Evolutionary conservation across 2,888 invertebrate species (phyloP).

Genomic region (Cryptophagus acutangulus): DNA sequence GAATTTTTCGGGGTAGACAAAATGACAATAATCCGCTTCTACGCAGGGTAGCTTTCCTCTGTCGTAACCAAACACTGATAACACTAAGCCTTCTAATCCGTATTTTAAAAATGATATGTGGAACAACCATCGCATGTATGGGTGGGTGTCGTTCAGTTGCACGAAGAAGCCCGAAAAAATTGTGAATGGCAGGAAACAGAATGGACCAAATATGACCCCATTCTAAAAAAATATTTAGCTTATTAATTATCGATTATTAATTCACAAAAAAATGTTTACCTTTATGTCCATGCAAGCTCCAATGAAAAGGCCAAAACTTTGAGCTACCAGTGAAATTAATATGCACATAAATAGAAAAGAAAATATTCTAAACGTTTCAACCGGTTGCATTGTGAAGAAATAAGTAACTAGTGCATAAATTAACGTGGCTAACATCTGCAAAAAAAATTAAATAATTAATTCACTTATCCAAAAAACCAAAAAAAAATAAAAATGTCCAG

Average conservation of each 20-base stretch:
- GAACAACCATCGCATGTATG: constrained; percentile 76
- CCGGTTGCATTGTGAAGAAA: constrained; percentile 80
- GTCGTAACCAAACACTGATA: constrained; percentile 78
- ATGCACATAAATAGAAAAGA: constrained; percentile 69
- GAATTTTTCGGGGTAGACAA: constrained; percentile 63
- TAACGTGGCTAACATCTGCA: constrained; percentile 58
- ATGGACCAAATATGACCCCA: constrained; percentile 85
- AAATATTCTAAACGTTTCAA: constrained; percentile 66
- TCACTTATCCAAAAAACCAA: not conserved
- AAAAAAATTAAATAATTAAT: constrained; percentile 21
- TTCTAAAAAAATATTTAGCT: constrained; percentile 56
- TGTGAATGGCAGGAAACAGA: constrained; percentile 80
- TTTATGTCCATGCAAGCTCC: constrained; percentile 76
- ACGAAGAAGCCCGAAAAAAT: constrained; percentile 93
- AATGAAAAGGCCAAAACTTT: constrained; percentile 79
- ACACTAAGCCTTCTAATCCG: constrained; percentile 76
- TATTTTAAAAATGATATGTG: constrained; percentile 86
- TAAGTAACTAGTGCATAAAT: constrained; percentile 76
- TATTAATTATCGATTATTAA: not conserved
- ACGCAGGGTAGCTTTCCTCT: constrained; percentile 70
- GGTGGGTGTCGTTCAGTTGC: constrained; percentile 73
- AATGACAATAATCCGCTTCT: constrained; percentile 72
- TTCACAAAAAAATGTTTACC: constrained; percentile 49
- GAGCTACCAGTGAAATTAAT: constrained; percentile 76
- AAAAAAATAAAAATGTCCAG: not conserved